A percentile compares a stretch with the other conserved stretches of the same genome.
Evolutionary conservation across 2,797 vertebrate genomes (phyloP).

Genomic region (Spinibarbus caldwelli): DNA sequence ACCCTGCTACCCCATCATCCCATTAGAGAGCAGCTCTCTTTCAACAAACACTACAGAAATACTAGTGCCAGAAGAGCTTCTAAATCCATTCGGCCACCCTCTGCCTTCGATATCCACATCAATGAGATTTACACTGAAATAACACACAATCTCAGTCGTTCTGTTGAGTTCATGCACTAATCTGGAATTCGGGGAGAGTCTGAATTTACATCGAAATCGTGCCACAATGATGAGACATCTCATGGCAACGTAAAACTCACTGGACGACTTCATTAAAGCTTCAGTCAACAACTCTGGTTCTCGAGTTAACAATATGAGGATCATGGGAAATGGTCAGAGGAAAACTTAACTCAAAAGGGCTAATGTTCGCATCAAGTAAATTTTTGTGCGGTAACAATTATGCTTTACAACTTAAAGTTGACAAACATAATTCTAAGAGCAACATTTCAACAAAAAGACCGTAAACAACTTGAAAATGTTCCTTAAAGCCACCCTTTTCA

Average conservation of each 20-base stretch:
- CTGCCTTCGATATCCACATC: background rate
- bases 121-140: constrained; percentile 32
- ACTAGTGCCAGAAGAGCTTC: constrained; percentile 34
- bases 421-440: constrained; percentile 19
- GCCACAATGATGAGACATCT: constrained; percentile 14
- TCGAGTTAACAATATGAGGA: background rate
- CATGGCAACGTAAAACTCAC: background rate
- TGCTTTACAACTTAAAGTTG: constrained; percentile 17
- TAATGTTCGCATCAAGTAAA: constrained; percentile 23
- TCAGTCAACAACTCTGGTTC: constrained; percentile 7
- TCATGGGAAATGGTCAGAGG: background rate
- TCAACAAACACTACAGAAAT: constrained; percentile 36
- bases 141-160: constrained; percentile 41
- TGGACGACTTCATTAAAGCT: constrained; percentile 26
- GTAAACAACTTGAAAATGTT: background rate
- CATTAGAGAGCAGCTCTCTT: constrained; percentile 33
- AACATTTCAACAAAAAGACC: constrained; percentile 1
- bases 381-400: constrained; percentile 8
- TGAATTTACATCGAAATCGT: constrained; percentile 17
- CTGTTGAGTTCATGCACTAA: constrained; percentile 46
- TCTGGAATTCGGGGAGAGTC: background rate
- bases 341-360: background rate
- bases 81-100: constrained; percentile 30
- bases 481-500: background rate
- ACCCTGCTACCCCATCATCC: constrained; percentile 35